Percentiles rank a stretch among this genome's conserved stretches.
Conservation (phyloP, 2,113 vertebrate species). For the Columba janthina region DNA sequence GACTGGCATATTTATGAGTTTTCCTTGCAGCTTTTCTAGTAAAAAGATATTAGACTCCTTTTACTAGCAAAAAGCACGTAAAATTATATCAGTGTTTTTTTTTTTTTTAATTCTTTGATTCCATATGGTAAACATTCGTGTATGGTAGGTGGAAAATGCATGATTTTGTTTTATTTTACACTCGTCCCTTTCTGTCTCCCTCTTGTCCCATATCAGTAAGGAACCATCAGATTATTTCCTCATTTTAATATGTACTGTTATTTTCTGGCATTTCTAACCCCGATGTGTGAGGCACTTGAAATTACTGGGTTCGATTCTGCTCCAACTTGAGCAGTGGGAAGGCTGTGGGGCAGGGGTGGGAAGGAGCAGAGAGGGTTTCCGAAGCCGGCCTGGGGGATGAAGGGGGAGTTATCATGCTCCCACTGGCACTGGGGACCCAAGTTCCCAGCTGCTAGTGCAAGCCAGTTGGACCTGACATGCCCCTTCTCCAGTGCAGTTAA, state of each 20-base stretch:
- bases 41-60: slow-evolving; percentile 62
- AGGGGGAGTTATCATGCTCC: background rate
- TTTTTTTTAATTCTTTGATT: slow-evolving; percentile 11
- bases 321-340: background rate
- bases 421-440: background rate
- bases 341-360: background rate
- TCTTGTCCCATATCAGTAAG: background rate
- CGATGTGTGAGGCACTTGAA: background rate
- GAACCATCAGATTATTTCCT: background rate
- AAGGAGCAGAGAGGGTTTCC: background rate
- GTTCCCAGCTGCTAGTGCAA: background rate
- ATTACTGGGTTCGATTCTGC: background rate
- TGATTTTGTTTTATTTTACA: background rate
- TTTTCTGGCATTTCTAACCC: background rate
- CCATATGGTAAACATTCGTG: slow-evolving; percentile 26
- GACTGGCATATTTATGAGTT: slow-evolving; percentile 62
- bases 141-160: slow-evolving; percentile 20
- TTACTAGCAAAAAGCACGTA: slow-evolving; percentile 47
- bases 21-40: slow-evolving; percentile 60
- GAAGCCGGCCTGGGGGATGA: background rate
- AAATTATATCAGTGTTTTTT: slow-evolving; percentile 17
- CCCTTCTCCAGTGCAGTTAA: background rate
- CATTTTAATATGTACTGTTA: background rate
- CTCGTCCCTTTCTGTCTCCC: background rate
- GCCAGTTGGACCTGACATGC: background rate